A percentile compares a stretch with the other conserved stretches of the same genome.
These are phyloP conservation scores for Indri indri DNA, from an alignment of 2,113 vertebrate genomes.

Conservation along the genomic window DNA sequence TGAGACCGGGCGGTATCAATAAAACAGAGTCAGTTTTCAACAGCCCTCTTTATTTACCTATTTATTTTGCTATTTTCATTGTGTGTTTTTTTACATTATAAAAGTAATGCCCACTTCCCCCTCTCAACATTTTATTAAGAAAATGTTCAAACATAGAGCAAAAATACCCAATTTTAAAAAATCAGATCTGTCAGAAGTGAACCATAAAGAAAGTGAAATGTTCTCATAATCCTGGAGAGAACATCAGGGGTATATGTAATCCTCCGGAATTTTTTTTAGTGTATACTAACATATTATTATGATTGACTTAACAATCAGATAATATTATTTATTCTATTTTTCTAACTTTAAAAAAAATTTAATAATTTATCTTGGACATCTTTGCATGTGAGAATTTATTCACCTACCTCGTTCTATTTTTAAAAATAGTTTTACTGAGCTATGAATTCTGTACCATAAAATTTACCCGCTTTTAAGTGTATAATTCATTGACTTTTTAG, in stretches of 20 bases:
- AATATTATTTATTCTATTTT: constrained; percentile 7
- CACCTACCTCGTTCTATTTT: not conserved
- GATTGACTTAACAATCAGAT: not conserved
- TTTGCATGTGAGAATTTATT: not conserved
- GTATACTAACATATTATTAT: not conserved
- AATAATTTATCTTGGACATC: not conserved
- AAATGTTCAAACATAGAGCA: not conserved
- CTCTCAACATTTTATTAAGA: not conserved
- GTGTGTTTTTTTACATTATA: constrained; percentile 17
- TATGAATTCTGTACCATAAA: not conserved
- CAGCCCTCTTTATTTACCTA: not conserved
- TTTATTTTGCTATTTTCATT: constrained; percentile 14
- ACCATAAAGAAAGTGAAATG: not conserved
- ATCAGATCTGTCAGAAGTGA: not conserved
- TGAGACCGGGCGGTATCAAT: not conserved
- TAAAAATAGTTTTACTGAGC: not conserved
- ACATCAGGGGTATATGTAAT: not conserved
- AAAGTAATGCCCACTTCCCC: not conserved
- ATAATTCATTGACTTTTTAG: not conserved
- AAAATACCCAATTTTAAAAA: not conserved
- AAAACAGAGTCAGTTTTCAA: constrained; percentile 4
- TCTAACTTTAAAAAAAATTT: not conserved
- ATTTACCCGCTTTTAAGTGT: not conserved
- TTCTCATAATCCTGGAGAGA: not conserved
- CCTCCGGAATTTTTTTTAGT: not conserved